Evolutionary conservation across 2,888 invertebrate species (phyloP).

Genomic region (Lepas anatifera): DNA sequence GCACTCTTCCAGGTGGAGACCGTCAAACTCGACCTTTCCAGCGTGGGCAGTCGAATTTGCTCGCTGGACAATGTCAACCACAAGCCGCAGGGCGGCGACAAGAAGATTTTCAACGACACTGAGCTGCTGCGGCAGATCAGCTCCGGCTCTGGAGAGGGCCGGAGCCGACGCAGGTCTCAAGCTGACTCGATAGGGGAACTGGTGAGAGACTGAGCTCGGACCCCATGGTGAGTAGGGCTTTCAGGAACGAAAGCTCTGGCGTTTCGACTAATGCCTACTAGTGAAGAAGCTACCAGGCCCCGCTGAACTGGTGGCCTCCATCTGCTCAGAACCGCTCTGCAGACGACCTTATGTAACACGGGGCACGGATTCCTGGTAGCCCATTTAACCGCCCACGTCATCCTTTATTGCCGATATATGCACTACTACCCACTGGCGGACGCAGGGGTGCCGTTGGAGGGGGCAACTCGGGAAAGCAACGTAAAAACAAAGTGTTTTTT

Average conservation of each 20-base stretch:
- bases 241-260: too few species aligned
- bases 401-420: too few species aligned
- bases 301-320: not conserved
- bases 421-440: too few species aligned
- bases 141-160: slow-evolving; percentile 2
- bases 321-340: too few species aligned
- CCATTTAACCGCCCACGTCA: too few species aligned
- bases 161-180: not conserved
- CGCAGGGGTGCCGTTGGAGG: too few species aligned
- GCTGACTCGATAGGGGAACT: not conserved
- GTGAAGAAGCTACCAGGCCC: too few species aligned
- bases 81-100: slow-evolving; percentile 86
- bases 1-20: not conserved
- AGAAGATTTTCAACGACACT: slow-evolving; percentile 46
- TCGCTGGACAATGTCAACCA: slow-evolving; percentile 81
- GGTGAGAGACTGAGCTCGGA: not conserved
- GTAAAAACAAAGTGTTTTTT: too few species aligned
- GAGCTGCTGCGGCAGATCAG: not conserved
- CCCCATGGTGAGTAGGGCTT: not conserved
- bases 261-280: too few species aligned
- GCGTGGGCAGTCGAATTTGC: slow-evolving; percentile 81
- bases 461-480: too few species aligned
- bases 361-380: too few species aligned
- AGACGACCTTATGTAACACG: too few species aligned
- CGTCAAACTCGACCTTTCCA: slow-evolving; percentile 44